Evolutionary conservation across 2,113 vertebrate genomes (phyloP).

Genomic region (Pipra filicauda): DNA sequence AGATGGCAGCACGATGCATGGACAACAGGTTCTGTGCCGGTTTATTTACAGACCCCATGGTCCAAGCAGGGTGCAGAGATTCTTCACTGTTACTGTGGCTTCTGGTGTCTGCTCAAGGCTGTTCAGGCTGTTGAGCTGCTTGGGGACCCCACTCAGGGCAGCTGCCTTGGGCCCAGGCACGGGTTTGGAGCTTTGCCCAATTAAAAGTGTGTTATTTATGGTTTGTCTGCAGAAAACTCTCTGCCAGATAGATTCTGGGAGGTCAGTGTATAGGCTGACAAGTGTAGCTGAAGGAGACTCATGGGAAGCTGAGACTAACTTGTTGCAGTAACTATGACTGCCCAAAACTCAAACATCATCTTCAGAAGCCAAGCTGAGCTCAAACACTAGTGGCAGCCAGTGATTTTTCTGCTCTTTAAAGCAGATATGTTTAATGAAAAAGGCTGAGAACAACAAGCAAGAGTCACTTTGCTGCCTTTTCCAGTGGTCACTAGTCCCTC

Average conservation of each 20-base stretch:
- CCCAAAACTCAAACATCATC: neutral
- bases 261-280: neutral
- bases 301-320: neutral
- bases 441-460: neutral
- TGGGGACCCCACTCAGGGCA: neutral
- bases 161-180: neutral
- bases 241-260: neutral
- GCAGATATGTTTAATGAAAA: neutral
- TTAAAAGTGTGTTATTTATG: neutral
- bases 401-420: neutral
- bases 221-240: neutral
- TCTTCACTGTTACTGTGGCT: fast-evolving
- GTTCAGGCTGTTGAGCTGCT: neutral
- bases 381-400: neutral
- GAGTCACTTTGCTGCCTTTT: neutral
- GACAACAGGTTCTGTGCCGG: neutral
- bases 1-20: neutral
- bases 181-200: neutral
- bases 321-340: neutral
- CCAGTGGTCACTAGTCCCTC: neutral
- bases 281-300: neutral
- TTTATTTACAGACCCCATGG: neutral
- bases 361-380: neutral
- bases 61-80: neutral
- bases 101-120: neutral